These are phyloP conservation scores for Saccostrea glomerata DNA, from an alignment of 1,140 invertebrate species.

Conservation along the genomic window DNA sequence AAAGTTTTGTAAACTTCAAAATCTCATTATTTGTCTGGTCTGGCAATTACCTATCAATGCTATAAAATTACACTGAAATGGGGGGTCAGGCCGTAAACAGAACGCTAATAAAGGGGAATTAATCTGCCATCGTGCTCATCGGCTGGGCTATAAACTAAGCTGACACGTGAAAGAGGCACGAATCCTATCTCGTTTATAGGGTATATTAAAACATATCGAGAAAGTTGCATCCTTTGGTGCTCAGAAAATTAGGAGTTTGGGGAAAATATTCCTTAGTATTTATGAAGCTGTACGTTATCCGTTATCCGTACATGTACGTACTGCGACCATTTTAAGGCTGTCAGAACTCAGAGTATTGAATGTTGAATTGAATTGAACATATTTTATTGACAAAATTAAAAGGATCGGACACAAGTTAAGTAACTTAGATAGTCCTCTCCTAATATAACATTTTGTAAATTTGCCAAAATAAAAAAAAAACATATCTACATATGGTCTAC, in stretches of 20 bases:
- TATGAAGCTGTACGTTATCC: no score
- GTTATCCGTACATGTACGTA: no score
- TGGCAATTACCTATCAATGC: constrained; percentile 26
- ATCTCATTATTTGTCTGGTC: constrained; percentile 28
- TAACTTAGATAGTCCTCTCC: no score
- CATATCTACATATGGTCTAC: no score
- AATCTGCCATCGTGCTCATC: constrained; percentile 29
- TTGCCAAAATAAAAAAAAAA: no score
- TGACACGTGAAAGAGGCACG: background rate
- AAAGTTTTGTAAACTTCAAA: background rate
- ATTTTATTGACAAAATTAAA: no score
- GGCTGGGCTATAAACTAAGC: background rate
- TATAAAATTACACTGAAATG: constrained; percentile 32
- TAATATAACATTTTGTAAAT: no score
- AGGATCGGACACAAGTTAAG: no score
- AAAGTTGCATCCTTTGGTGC: background rate
- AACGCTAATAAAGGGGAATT: constrained; percentile 28
- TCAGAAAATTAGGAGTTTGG: background rate
- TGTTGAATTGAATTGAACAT: no score
- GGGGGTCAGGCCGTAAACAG: constrained; percentile 25
- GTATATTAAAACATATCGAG: constrained; percentile 14
- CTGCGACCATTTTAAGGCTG: no score
- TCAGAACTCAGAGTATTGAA: no score
- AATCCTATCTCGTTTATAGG: constrained; percentile 3
- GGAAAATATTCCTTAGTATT: no score